Conservation (phyloP, 2,888 invertebrate species). For the Xestoiulus laeticollis region DNA sequence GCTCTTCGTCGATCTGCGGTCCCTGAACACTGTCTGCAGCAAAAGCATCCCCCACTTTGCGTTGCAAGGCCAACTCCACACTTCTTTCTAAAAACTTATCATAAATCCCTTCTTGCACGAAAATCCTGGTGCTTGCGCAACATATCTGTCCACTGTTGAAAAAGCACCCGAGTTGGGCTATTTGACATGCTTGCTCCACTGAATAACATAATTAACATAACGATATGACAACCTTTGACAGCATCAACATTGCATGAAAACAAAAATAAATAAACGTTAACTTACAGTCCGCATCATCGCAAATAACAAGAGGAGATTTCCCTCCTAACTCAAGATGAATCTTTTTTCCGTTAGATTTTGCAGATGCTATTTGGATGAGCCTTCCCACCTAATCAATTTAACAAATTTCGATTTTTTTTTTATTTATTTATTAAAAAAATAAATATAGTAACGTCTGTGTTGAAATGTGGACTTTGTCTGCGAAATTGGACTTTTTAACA, state of each 20-base stretch:
- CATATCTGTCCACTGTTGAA: conserved; percentile 65
- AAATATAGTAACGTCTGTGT: background rate
- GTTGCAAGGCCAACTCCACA: conserved; percentile 56
- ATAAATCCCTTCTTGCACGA: conserved; percentile 65
- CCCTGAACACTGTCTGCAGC: conserved; percentile 60
- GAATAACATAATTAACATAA: background rate
- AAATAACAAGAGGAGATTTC: conserved; percentile 86
- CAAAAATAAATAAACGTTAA: conserved; percentile 54
- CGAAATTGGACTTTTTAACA: too few relatives aligned
- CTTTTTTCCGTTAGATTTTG: conserved; percentile 80
- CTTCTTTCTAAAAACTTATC: conserved; percentile 65
- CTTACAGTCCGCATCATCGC: conserved; percentile 81
- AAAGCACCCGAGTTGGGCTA: conserved; percentile 62
- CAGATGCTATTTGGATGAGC: conserved; percentile 72
- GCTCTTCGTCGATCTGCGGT: conserved; percentile 62
- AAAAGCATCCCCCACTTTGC: conserved; percentile 62
- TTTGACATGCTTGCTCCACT: conserved; percentile 61
- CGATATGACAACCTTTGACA: background rate
- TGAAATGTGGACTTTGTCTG: too few relatives aligned
- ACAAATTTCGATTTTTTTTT: background rate
- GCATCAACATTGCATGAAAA: background rate
- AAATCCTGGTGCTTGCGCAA: conserved; percentile 64
- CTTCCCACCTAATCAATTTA: conserved; percentile 65
- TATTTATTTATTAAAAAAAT: background rate
- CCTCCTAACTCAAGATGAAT: conserved; percentile 88